Evolutionary conservation across 2,797 vertebrate species (phyloP).

Genomic region (Erethizon dorsatum): DNA sequence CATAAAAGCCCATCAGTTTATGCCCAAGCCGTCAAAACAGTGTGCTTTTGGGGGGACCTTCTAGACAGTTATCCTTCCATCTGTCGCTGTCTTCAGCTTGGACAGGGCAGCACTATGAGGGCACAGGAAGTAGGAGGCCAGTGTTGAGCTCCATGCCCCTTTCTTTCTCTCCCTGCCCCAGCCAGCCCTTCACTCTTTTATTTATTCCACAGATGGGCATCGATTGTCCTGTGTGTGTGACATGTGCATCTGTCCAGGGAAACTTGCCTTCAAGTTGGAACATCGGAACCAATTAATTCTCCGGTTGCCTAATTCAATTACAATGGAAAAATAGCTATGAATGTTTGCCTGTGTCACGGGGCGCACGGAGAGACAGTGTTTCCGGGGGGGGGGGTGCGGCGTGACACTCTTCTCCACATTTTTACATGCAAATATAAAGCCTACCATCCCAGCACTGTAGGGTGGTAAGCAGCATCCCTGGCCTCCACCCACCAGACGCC

Average conservation of each 20-base stretch:
- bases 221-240: not conserved
- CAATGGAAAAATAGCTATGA: rapidly evolving
- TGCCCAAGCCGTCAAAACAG: not conserved
- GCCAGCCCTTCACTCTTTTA: rapidly evolving
- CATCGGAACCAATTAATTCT: constrained; percentile 28
- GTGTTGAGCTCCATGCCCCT: rapidly evolving
- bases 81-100: rapidly evolving
- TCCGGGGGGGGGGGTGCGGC: too few relatives aligned
- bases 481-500: not conserved
- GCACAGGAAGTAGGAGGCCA: not conserved
- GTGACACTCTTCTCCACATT: not conserved
- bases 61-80: not conserved
- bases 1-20: not conserved
- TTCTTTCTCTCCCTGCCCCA: not conserved
- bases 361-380: rapidly evolving
- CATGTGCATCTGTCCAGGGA: rapidly evolving
- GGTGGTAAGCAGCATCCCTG: rapidly evolving
- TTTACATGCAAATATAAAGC: not conserved
- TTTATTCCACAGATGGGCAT: not conserved
- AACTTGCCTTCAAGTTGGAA: not conserved
- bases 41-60: not conserved
- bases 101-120: not conserved
- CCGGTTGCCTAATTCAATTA: not conserved
- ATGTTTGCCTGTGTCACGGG: not conserved
- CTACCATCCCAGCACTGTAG: too few relatives aligned